Conservation (phyloP, 2,888 invertebrate species). For the Dusona sp. region DNA sequence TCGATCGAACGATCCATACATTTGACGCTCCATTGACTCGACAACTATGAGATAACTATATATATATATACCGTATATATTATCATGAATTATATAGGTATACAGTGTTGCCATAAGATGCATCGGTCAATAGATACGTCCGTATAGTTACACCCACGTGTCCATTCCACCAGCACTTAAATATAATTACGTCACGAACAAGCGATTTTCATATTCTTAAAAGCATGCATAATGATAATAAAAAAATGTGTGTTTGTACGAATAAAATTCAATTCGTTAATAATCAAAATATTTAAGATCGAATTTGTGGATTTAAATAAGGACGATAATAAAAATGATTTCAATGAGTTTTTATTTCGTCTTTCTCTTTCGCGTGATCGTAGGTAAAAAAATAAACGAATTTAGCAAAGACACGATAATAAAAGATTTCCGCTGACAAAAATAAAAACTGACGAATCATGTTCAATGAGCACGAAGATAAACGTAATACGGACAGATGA, state of each 20-base stretch:
- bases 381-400: not conserved
- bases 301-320: not conserved
- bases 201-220: slow-evolving; percentile 14
- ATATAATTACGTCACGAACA: slow-evolving; percentile 28
- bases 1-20: slow-evolving; percentile 32
- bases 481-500: slow-evolving; percentile 2
- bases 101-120: slow-evolving; percentile 2
- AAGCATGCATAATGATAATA: slow-evolving; percentile 3
- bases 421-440: not conserved
- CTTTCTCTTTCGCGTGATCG: not conserved
- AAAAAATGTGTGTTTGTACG: not conserved
- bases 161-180: slow-evolving; percentile 2
- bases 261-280: not conserved
- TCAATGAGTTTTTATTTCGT: not conserved
- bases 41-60: slow-evolving; percentile 34
- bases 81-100: slow-evolving; percentile 5
- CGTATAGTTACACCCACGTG: slow-evolving; percentile 41
- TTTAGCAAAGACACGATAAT: not conserved
- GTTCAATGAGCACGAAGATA: not conserved
- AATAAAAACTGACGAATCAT: not conserved
- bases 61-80: slow-evolving; percentile 2
- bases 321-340: too few species aligned
- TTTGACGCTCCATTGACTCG: slow-evolving; percentile 70
- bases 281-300: too few species aligned
- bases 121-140: slow-evolving; percentile 44